Evolutionary conservation across 2,888 invertebrate species (phyloP).

Genomic region (Dichetophora obliterata): DNA sequence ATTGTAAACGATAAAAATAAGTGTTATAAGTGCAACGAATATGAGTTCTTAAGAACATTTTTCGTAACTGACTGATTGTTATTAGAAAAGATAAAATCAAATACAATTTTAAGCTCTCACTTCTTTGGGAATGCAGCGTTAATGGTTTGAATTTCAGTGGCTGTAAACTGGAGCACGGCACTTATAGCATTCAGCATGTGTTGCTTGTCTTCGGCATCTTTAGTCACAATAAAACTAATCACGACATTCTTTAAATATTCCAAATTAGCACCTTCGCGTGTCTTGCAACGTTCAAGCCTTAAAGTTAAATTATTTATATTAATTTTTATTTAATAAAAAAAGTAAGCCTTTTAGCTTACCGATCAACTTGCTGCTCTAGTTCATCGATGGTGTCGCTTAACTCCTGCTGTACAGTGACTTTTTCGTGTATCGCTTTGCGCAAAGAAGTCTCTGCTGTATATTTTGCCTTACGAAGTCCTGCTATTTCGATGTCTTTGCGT

Average conservation of each 20-base stretch:
- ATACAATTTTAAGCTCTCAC: conserved; percentile 43
- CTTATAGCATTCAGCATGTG: conserved; percentile 93
- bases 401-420: conserved; percentile 73
- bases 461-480: conserved; percentile 79
- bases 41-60: not conserved
- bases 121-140: conserved; percentile 64
- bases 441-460: conserved; percentile 74
- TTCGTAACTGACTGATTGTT: not conserved
- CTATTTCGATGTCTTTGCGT: conserved; percentile 83
- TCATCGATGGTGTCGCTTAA: conserved; percentile 70
- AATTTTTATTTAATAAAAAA: not conserved
- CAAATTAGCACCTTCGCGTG: conserved; percentile 86
- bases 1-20: too few species aligned
- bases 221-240: conserved; percentile 81
- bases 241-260: conserved; percentile 94
- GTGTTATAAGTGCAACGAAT: not conserved
- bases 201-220: conserved; percentile 77
- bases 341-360: conserved; percentile 69
- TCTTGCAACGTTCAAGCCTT: conserved; percentile 80
- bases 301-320: conserved; percentile 37
- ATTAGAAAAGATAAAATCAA: not conserved
- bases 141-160: conserved; percentile 75
- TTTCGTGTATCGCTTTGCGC: conserved; percentile 73
- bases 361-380: conserved; percentile 77
- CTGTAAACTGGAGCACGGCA: conserved; percentile 85